Conservation (phyloP, 2,113 vertebrate genomes). For the Pagrus major region DNA sequence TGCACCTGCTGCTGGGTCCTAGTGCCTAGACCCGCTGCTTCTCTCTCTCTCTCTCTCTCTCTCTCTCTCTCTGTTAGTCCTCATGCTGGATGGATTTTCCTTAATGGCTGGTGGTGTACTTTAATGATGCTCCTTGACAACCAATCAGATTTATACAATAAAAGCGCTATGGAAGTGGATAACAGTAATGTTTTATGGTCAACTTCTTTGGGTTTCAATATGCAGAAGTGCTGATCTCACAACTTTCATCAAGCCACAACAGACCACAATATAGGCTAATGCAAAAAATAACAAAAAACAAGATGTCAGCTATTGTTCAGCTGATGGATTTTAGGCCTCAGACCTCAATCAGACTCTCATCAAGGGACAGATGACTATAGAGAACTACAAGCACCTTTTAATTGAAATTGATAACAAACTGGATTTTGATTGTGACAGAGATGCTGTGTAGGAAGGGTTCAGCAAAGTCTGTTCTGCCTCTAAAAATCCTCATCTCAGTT, state of each 20-base stretch:
- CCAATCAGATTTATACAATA: neutral
- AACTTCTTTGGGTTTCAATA: neutral
- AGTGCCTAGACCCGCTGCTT: conserved; percentile 55
- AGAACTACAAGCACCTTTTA: too few relatives aligned
- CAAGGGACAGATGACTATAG: too few relatives aligned
- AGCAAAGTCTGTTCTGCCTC: too few relatives aligned
- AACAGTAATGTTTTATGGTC: neutral
- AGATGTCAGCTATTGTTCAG: too few relatives aligned
- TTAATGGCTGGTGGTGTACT: neutral
- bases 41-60: neutral
- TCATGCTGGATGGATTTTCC: neutral
- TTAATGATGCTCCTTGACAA: neutral
- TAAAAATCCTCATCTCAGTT: too few relatives aligned
- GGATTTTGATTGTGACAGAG: too few relatives aligned
- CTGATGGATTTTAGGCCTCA: too few relatives aligned
- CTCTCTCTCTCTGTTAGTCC: conserved; percentile 3
- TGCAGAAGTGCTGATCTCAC: neutral
- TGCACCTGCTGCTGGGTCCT: conserved; percentile 84
- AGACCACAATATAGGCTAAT: neutral
- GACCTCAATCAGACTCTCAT: too few relatives aligned
- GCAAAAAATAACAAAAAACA: too few relatives aligned
- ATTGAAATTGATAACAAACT: too few relatives aligned
- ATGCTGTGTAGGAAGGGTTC: too few relatives aligned
- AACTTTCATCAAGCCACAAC: neutral
- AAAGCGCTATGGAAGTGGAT: neutral